These are phyloP conservation scores for Anorthoa munda DNA, from an alignment of 2,888 invertebrate genomes.

Conservation along the genomic window DNA sequence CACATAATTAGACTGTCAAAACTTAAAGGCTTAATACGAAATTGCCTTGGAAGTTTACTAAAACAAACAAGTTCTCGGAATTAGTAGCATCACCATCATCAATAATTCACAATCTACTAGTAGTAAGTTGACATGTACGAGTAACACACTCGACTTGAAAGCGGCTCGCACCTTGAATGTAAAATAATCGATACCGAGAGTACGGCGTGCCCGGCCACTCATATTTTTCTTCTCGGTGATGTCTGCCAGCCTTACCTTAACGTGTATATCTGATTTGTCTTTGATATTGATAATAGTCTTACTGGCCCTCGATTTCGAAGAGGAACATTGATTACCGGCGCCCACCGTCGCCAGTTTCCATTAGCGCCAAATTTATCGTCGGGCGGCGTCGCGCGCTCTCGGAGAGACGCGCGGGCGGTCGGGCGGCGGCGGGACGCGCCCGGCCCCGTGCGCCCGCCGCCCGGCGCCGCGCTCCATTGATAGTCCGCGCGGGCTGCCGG, in stretches of 20 bases:
- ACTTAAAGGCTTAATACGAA: neutral
- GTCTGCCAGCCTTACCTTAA: conserved; percentile 44
- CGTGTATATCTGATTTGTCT: conserved; percentile 59
- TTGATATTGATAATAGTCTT: conserved; percentile 75
- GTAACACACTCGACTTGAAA: conserved; percentile 51
- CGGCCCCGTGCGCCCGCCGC: conserved; percentile 71
- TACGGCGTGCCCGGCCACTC: conserved; percentile 44
- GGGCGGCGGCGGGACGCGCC: conserved; percentile 70
- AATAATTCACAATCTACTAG: conserved; percentile 42
- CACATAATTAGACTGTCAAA: conserved; percentile 17
- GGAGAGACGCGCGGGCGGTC: conserved; percentile 64
- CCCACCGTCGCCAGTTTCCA: conserved; percentile 85
- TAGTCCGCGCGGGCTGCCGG: conserved; percentile 87
- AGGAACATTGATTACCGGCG: conserved; percentile 89
- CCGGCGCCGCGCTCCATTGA: conserved; percentile 80
- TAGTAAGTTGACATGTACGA: conserved; percentile 49
- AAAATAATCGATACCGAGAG: conserved; percentile 67
- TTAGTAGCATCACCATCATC: conserved; percentile 19
- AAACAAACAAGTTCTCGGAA: conserved; percentile 12
- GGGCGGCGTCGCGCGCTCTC: conserved; percentile 84
- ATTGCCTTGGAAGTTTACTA: conserved; percentile 1
- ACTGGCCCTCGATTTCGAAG: conserved; percentile 83
- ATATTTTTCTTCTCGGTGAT: conserved; percentile 51
- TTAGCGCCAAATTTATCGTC: conserved; percentile 90
- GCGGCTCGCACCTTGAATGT: conserved; percentile 64